Conservation (phyloP, 2,797 vertebrate species). For the Hippocampus kuda region DNA sequence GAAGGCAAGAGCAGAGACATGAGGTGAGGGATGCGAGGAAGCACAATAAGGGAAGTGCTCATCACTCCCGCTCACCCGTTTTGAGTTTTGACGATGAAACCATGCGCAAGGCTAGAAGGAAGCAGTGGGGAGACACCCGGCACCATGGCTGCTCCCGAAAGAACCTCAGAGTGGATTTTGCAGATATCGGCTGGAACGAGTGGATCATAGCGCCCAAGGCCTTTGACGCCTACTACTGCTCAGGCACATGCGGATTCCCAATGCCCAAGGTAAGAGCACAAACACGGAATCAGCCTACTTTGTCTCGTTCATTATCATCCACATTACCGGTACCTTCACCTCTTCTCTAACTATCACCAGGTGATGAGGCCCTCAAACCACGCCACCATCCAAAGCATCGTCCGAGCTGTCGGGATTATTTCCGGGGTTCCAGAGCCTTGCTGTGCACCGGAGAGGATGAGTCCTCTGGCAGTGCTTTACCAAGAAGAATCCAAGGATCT, state of each 20-base stretch:
- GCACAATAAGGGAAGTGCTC: conserved; percentile 36
- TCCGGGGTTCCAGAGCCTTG: conserved; percentile 90
- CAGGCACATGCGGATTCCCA: conserved; percentile 87
- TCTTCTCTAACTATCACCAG: conserved; percentile 49
- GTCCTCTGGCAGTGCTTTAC: conserved; percentile 81
- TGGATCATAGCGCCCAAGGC: conserved; percentile 93
- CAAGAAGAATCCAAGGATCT: conserved; percentile 80
- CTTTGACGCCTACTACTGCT: conserved; percentile 91
- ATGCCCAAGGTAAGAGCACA: conserved; percentile 81
- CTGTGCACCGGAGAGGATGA: conserved; percentile 90
- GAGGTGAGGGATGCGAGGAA: conserved; percentile 57
- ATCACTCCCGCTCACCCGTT: conserved; percentile 65
- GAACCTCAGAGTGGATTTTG: conserved; percentile 91
- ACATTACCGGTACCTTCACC: not conserved
- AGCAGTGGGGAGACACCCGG: conserved; percentile 75
- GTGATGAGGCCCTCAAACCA: conserved; percentile 85
- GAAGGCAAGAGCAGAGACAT: conserved; percentile 27
- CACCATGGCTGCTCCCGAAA: conserved; percentile 77
- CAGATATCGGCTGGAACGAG: conserved; percentile 96
- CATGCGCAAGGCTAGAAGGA: conserved; percentile 84
- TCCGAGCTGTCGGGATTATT: conserved; percentile 87
- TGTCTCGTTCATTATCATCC: not conserved
- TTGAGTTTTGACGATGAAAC: conserved; percentile 89
- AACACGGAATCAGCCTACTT: not conserved
- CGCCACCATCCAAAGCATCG: conserved; percentile 95